A percentile compares a stretch with the other conserved stretches of the same genome.
phyloP scores from a whole-genome alignment of 2,888 invertebrate genomes.

The Microctonus aethiopoides region DNA sequence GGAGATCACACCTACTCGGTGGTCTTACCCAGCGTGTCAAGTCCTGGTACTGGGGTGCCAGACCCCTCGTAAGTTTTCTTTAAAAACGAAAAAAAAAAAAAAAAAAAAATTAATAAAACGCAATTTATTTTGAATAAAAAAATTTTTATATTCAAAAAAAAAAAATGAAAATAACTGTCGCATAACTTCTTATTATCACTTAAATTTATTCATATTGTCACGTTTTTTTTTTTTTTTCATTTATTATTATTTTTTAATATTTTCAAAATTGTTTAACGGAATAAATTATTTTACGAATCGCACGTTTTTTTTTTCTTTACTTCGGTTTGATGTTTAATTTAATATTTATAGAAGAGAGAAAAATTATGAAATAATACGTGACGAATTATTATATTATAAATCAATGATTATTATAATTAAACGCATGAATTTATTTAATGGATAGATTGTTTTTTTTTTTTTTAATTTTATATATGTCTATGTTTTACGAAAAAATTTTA shows the following conservation, averaged over 20 bases:
- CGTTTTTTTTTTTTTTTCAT: neutral
- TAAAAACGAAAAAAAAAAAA: constrained; percentile 28
- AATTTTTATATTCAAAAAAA: constrained; percentile 23
- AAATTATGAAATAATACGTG: neutral
- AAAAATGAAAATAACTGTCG: constrained; percentile 19
- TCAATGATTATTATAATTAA: neutral
- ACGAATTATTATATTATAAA: neutral
- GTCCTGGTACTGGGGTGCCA: constrained; percentile 94
- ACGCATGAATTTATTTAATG: constrained; percentile 22
- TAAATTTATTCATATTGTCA: neutral
- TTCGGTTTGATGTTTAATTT: neutral
- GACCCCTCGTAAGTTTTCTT: constrained; percentile 90
- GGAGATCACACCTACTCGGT: constrained; percentile 89
- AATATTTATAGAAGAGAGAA: neutral
- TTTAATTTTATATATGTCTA: neutral
- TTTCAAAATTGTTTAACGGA: neutral
- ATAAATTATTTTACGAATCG: neutral
- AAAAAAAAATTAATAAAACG: constrained; percentile 26
- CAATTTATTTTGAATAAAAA: constrained; percentile 10
- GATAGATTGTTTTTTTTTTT: neutral
- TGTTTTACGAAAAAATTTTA: neutral
- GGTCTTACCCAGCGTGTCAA: constrained; percentile 97
- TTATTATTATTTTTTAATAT: neutral
- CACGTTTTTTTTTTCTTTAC: too few species aligned
- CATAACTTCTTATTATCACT: constrained; percentile 26